Evolutionary conservation across 1,140 invertebrate genomes (phyloP), one percentile per base, ranked within the genome.

Genomic region (Drosophila simulans): DNA sequence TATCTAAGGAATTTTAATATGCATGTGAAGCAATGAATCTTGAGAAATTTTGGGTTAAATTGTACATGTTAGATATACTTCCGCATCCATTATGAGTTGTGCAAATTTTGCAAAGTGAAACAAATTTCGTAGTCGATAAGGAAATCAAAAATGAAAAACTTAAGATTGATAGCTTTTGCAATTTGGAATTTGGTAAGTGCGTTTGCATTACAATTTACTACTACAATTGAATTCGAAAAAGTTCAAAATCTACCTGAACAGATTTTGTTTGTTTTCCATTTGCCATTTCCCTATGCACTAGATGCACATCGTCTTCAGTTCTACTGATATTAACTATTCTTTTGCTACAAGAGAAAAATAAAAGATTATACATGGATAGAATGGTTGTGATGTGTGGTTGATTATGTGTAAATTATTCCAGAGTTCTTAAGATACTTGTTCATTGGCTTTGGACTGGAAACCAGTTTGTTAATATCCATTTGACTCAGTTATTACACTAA

Each of bases 261-360:
- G 94, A 94, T 94, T 95, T 95, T 93, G 94, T 95, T 93, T 95
- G 94, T 92, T 93, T 94, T 92, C 93, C 93, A 93, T 93, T 92
- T 93, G 93, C 93, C 93, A 94, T 94, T 93, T 94, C 93, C 85
- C 94, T 94, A 83, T 94, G 94, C 92, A 94, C 93, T 94, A 94
- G 94, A 93, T 94, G 94, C 90, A 95, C 93, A 89, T 95, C 93
- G 91, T 95, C 95, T 93, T 96, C 95, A 90, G 95, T 95, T 86
- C 94, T 95, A 93, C 95, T 95, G 85, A 96, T 94, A 93, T 95
- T 94, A 93, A 94, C 94, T 93, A 95, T 94, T 94, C 95, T 96
- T 93, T 95, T 95, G 93, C 94, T 94, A 94, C 93, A 94, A 94
- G 80, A 86, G 80, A 92, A 92, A 73, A 92, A 91, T 77, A 92